These are phyloP conservation scores for Ctenicera cuprea DNA, from an alignment of 2,888 invertebrate genomes.

Conservation along the genomic window DNA sequence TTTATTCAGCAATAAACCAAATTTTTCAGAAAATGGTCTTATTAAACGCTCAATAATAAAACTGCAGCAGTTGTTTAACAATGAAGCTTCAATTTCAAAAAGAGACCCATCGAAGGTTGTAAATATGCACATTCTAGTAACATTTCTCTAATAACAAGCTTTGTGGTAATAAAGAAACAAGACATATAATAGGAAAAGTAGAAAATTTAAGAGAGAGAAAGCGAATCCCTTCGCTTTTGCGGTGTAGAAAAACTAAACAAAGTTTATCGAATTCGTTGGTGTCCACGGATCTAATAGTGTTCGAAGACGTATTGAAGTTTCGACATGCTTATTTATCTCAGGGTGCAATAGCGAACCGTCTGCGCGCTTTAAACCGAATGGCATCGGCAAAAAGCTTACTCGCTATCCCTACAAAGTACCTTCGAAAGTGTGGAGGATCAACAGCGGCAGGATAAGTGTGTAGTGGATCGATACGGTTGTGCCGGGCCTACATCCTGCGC, in stretches of 20 bases:
- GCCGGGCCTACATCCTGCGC: conserved; percentile 53
- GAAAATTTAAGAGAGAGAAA: not conserved
- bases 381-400: conserved; percentile 59
- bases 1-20: too few relatives aligned
- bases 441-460: conserved; percentile 57
- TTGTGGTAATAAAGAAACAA: too few relatives aligned
- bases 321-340: conserved; percentile 62
- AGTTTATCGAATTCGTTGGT: conserved; percentile 46
- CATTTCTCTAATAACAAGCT: too few relatives aligned
- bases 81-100: too few relatives aligned
- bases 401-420: conserved; percentile 60
- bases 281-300: conserved; percentile 56
- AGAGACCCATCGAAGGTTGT: too few relatives aligned
- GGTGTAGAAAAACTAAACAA: not conserved
- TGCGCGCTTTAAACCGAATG: conserved; percentile 59
- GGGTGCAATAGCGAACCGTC: conserved; percentile 58
- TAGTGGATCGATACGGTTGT: conserved; percentile 55
- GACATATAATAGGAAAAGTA: too few relatives aligned
- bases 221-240: not conserved
- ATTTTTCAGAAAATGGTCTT: too few relatives aligned
- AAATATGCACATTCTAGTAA: too few relatives aligned
- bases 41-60: too few relatives aligned
- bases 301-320: conserved; percentile 61
- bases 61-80: too few relatives aligned
- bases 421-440: conserved; percentile 61